phyloP scores from a whole-genome alignment of 2,113 vertebrate genomes.

The Glareola pratincola region DNA sequence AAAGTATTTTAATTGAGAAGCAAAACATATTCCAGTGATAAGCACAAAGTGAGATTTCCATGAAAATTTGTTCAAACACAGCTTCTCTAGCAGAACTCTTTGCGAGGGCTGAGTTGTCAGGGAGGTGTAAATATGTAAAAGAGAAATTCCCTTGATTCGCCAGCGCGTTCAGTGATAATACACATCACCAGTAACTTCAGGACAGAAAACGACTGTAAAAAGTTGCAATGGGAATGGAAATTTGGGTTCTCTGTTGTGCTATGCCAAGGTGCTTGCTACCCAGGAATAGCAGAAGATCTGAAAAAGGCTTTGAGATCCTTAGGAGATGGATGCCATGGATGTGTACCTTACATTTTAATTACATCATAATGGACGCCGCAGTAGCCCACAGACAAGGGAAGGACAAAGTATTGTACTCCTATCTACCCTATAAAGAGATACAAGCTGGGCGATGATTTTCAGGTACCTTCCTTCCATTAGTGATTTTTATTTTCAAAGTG shows the following conservation, averaged over 20 bases:
- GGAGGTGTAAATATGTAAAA: fast-evolving
- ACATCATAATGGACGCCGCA: neutral
- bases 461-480: neutral
- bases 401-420: neutral
- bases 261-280: neutral
- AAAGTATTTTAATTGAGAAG: neutral
- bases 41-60: neutral
- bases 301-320: neutral
- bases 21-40: neutral
- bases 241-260: neutral
- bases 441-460: neutral
- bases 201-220: neutral
- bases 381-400: neutral
- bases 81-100: neutral
- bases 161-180: neutral
- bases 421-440: neutral
- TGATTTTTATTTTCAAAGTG: neutral
- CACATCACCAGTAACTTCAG: neutral
- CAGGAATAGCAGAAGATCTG: neutral
- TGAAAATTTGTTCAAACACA: neutral
- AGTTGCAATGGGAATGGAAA: neutral
- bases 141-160: neutral
- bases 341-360: neutral
- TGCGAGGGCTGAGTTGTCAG: neutral
- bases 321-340: neutral